phyloP scores from a whole-genome alignment of 2,888 invertebrate genomes.

The Ernsta delagoae region DNA sequence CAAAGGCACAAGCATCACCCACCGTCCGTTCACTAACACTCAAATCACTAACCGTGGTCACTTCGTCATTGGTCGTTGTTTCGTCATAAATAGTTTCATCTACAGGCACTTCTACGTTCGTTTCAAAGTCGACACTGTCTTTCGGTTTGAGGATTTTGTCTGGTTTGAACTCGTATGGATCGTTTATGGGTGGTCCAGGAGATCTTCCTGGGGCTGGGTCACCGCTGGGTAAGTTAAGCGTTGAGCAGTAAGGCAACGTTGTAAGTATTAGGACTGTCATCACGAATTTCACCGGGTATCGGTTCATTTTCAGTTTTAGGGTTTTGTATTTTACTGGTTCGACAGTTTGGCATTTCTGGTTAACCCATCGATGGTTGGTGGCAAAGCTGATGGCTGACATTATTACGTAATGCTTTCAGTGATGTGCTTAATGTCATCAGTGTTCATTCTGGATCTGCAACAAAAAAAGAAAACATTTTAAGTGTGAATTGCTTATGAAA shows the following conservation, averaged over 20 bases:
- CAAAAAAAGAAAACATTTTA: conserved; percentile 9
- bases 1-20: conserved; percentile 74
- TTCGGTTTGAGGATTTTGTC: conserved; percentile 32
- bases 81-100: conserved; percentile 57
- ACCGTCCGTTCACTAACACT: conserved; percentile 53
- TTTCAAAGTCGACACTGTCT: conserved; percentile 41
- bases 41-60: conserved; percentile 56
- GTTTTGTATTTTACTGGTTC: conserved; percentile 45
- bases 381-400: conserved; percentile 13
- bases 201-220: conserved; percentile 88
- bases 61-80: conserved; percentile 57
- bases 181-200: conserved; percentile 83
- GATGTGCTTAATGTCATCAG: background rate
- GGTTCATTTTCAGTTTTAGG: conserved; percentile 61
- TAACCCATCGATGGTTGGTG: conserved; percentile 17
- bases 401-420: conserved; percentile 2
- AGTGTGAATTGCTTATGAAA: background rate
- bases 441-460: conserved; percentile 24
- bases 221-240: conserved; percentile 77
- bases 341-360: conserved; percentile 49
- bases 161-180: conserved; percentile 30
- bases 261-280: conserved; percentile 63
- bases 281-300: conserved; percentile 51
- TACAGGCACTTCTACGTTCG: conserved; percentile 46
- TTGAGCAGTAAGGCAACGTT: conserved; percentile 72